These are phyloP conservation scores for Epinephelus malabaricus DNA, from an alignment of 2,797 vertebrate genomes.

Conservation along the genomic window DNA sequence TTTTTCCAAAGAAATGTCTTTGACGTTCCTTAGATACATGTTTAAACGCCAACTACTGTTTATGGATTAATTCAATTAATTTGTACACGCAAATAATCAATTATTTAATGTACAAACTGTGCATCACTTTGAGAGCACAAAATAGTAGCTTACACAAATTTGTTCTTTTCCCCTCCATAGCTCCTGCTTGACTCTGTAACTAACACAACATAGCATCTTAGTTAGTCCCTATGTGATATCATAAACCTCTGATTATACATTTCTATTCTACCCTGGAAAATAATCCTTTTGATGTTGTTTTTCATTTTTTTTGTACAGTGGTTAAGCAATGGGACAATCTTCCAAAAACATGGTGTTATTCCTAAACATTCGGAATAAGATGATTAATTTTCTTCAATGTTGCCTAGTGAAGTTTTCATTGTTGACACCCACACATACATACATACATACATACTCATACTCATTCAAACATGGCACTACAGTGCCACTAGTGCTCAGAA, in stretches of 20 bases:
- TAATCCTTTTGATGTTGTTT: neutral
- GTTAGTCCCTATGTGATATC: too few relatives aligned
- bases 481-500: neutral
- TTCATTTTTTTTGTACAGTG: neutral
- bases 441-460: neutral
- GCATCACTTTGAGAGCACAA: neutral
- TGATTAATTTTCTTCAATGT: neutral
- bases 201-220: neutral
- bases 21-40: too few relatives aligned
- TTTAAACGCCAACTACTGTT: neutral
- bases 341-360: neutral
- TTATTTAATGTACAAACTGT: neutral
- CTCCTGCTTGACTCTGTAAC: too few relatives aligned
- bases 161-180: too few relatives aligned
- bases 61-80: neutral
- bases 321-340: constrained; percentile 7
- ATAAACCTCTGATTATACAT: too few relatives aligned
- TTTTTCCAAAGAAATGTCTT: too few relatives aligned
- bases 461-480: neutral
- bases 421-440: neutral
- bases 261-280: too few relatives aligned
- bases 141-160: neutral
- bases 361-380: neutral
- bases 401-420: neutral
- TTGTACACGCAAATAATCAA: neutral